Evolutionary conservation across 2,113 vertebrate genomes (phyloP).

Genomic region (cattle (Bos taurus)): ARS-UCD2.0 NC_037357.1:130625501-130626000

Average conservation of each 20-base stretch:
- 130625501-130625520: not conserved
- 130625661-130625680: not conserved
- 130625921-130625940: not conserved
- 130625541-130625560: not conserved
- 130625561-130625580: not conserved
- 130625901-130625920: accelerated
- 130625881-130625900: not conserved
- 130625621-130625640: not conserved
- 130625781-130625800: not conserved
- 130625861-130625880: not conserved
- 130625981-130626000: not conserved
- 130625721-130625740: not conserved
- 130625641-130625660: not conserved
- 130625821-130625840: not conserved
- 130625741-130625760: not conserved
- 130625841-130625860: not conserved
- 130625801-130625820: not conserved
- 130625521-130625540: not conserved
- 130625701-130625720: not conserved
- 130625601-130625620: not conserved
- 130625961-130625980: not conserved
- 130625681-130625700: accelerated
- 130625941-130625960: not conserved
- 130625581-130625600: not conserved
- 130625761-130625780: not conserved